These are phyloP conservation scores for Acheta domesticus DNA, from an alignment of 2,888 invertebrate species.

Conservation along the genomic window DNA sequence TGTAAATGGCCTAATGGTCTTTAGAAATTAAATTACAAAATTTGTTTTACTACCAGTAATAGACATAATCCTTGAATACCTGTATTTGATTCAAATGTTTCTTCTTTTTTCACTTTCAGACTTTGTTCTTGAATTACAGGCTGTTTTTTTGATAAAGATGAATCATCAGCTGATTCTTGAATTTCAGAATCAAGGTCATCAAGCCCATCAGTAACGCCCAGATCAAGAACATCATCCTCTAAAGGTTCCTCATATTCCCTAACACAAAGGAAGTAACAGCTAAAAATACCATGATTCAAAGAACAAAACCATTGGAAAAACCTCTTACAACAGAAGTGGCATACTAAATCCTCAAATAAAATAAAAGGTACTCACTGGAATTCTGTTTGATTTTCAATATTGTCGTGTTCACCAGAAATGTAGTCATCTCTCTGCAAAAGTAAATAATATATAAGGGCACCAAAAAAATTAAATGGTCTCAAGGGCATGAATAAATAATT, in stretches of 20 bases:
- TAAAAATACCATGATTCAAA: neutral
- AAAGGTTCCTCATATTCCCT: constrained; percentile 36
- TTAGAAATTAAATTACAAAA: neutral
- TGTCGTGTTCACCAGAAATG: constrained; percentile 19
- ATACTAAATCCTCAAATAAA: too few relatives aligned
- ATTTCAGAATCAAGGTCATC: constrained; percentile 43
- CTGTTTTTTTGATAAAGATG: constrained; percentile 22
- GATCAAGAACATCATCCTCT: constrained; percentile 48
- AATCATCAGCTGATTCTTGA: constrained; percentile 28
- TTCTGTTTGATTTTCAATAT: constrained; percentile 19
- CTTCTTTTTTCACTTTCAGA: neutral
- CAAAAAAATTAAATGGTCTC: too few relatives aligned
- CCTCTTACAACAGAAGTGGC: neutral
- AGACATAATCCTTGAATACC: neutral
- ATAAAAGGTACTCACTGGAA: constrained; percentile 24
- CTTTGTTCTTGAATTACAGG: neutral
- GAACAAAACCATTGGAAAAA: neutral
- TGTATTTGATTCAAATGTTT: neutral
- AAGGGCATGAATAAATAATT: too few relatives aligned
- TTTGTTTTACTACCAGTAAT: too few relatives aligned
- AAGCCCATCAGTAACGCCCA: constrained; percentile 48
- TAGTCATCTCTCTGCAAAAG: neutral
- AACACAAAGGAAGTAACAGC: neutral
- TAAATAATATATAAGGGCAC: neutral
- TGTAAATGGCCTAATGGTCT: neutral